A percentile compares a stretch with the other conserved stretches of the same genome.
Conservation (phyloP, 2,888 invertebrate genomes). For the Ophion slaviceki region DNA sequence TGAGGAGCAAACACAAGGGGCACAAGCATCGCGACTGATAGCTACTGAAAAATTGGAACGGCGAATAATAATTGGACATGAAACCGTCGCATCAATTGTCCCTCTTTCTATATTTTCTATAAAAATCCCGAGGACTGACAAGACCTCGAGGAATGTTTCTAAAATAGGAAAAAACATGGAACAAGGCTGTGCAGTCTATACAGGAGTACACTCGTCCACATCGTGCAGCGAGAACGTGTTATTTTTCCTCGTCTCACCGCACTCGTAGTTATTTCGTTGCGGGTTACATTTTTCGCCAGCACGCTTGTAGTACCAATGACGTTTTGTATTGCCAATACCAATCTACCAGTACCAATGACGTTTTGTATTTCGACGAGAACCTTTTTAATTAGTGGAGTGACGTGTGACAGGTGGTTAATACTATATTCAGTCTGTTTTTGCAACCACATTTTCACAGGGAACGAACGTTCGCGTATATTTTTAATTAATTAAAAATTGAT, state of each 20-base stretch:
- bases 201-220: neutral
- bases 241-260: neutral
- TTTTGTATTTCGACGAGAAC: neutral
- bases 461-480: neutral
- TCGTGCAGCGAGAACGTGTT: neutral
- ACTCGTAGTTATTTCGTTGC: neutral
- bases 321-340: no score
- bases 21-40: conserved; percentile 1
- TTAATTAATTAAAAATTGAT: neutral
- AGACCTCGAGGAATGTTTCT: neutral
- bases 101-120: neutral
- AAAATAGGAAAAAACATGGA: neutral
- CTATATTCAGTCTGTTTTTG: neutral
- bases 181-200: neutral
- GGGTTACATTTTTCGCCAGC: neutral
- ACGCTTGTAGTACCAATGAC: no score
- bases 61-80: conserved; percentile 75
- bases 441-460: neutral
- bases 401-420: neutral
- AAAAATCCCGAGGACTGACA: neutral
- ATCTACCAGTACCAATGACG: neutral
- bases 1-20: neutral
- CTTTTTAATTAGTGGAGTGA: neutral
- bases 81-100: conserved; percentile 68
- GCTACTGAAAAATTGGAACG: conserved; percentile 4